A percentile compares a stretch with the other conserved stretches of the same genome.
These are phyloP conservation scores for Hoplostethus mediterraneus DNA, from an alignment of 2,797 vertebrate genomes.

Conservation along the genomic window DNA sequence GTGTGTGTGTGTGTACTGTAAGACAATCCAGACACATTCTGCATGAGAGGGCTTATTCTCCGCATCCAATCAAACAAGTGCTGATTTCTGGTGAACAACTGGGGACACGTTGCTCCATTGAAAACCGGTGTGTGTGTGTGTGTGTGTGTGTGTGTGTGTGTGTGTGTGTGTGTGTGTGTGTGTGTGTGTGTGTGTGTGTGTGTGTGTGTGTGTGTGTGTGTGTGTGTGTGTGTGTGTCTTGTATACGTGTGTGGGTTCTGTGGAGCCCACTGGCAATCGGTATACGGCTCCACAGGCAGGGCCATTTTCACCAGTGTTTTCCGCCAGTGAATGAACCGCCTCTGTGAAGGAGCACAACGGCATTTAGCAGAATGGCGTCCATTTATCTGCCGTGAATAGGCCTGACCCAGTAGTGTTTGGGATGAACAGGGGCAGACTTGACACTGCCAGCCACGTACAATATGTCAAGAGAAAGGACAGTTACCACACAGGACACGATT, in stretches of 20 bases:
- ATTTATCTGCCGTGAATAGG: slow-evolving; percentile 44
- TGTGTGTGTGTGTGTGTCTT: slow-evolving; percentile 8
- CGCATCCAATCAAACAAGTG: not conserved
- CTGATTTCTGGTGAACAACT: slow-evolving; percentile 24
- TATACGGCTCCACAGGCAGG: slow-evolving; percentile 28
- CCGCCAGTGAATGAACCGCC: slow-evolving; percentile 36
- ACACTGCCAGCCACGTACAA: slow-evolving; percentile 19
- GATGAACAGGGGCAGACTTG: not conserved
- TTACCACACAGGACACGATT: not conserved
- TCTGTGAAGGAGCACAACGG: slow-evolving; percentile 41
- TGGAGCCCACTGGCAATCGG: not conserved
- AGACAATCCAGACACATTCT: slow-evolving; percentile 47
- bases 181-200: slow-evolving; percentile 3
- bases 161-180: not conserved
- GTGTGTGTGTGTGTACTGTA: not conserved
- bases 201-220: not conserved
- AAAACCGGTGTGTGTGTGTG: not conserved
- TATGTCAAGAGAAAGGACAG: slow-evolving; percentile 40
- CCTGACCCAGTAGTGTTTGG: slow-evolving; percentile 34
- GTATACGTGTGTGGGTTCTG: not conserved
- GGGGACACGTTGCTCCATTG: slow-evolving; percentile 2
- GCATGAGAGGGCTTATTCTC: slow-evolving; percentile 27
- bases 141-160: slow-evolving; percentile 3
- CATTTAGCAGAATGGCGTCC: slow-evolving; percentile 34
- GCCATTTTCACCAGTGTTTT: slow-evolving; percentile 3